phyloP scores from a whole-genome alignment of 2,888 invertebrate species.

The Drosophila engyochracea region DNA sequence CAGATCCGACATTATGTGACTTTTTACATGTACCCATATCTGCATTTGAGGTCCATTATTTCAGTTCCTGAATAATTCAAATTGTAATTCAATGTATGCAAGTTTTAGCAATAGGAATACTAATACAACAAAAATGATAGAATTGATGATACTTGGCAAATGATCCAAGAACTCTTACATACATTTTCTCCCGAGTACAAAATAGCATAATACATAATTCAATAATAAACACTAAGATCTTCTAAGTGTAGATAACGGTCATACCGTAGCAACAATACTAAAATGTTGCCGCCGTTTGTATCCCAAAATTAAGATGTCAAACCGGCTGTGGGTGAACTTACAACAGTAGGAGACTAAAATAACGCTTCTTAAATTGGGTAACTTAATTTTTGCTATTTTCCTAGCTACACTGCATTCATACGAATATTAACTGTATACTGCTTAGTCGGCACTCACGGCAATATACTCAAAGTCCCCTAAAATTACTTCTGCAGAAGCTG shows the following conservation, averaged over 20 bases:
- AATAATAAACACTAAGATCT: not conserved
- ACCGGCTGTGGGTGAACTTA: not conserved
- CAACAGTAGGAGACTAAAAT: not conserved
- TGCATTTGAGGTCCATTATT: constrained; percentile 1
- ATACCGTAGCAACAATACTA: not conserved
- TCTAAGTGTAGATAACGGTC: not conserved
- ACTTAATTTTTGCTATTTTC: not conserved
- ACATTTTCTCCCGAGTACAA: not conserved
- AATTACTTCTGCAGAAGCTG: not conserved
- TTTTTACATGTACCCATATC: constrained; percentile 25
- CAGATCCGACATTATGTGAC: constrained; percentile 37
- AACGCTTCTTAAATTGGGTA: not conserved
- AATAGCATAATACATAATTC: not conserved
- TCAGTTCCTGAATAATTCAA: constrained; percentile 1
- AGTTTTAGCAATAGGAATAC: not conserved
- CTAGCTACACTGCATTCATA: not conserved
- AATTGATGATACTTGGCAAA: not conserved
- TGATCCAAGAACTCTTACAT: not conserved
- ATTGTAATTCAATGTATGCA: not conserved
- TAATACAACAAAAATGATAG: not conserved
- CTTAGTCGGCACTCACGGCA: not conserved
- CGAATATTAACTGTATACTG: not conserved
- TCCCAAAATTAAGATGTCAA: not conserved
- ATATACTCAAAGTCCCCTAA: not conserved
- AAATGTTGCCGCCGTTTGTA: not conserved